Evolutionary conservation across 2,113 vertebrate genomes (phyloP), one percentile per base, ranked within the genome.

Genomic region (Colaptes auratus): DNA sequence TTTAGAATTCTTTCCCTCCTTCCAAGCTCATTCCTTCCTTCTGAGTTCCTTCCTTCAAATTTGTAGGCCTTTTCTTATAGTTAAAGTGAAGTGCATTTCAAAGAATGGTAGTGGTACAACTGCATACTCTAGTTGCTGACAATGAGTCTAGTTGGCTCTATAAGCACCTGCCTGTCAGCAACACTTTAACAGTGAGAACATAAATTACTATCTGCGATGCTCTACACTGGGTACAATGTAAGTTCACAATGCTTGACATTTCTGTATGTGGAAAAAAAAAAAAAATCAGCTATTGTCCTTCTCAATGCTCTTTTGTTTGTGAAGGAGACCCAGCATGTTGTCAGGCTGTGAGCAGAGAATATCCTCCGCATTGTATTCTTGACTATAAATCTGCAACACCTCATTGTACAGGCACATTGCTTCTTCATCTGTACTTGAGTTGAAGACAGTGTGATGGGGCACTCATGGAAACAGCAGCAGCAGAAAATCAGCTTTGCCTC

Each of bases 391-490:
- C 50, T 53, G 59, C 72, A 50, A 58, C 2, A 7, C 6, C 15
- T 82, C 71, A 15, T 20, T 67, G 21, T 42, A 64, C 21, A 53
- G 27, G 14, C 12, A n/a, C 12, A 18, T 73, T 90, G 67, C 36
- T 65, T 61, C 25, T 83, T 33, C 3, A 6, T 6, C 52, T 76
- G 55, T 61, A 8, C 2, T 53, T 73, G 11, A 89, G 5, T 59
- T 77, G 33, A 55, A 67, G 46, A 28, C 18, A 39, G 12, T 60
- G 71, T 1, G 9, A 36, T 48, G 21, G 27, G 10, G 2, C 0
- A 2, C 12, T 86, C 76, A 87, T 88, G 74, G 95, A 36, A 73
- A 97, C 59, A 23, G 75, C 67, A 95, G 71, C 70, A 77, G 20
- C 61, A 74, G 86, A 82, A 93, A 91, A 90, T 30, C 71, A 65